Base-by-base conservation (phyloP, 1,140 invertebrate genomes). In the Drosophila melanica region DNA sequence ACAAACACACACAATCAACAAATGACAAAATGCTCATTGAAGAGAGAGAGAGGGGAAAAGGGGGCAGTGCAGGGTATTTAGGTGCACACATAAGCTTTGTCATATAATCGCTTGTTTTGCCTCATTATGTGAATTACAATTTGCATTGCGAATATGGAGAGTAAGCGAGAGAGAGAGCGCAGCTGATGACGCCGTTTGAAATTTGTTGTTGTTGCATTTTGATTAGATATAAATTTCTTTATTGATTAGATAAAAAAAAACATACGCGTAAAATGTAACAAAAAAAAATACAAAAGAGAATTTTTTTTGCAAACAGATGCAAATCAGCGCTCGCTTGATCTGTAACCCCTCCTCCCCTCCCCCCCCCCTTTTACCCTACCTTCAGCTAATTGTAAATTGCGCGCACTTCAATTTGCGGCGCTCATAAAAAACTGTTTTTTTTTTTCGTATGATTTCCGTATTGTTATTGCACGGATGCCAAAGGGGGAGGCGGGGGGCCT, bases 141-240 rank as follows among this genome's bases (percentile, higher is more conserved):
- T 60, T 73, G 64, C 70, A 68, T 67, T 47, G 41, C 54, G 65
- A 18, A 4, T 8, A 23, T 23, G 4, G 14, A 3, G 47, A 30
- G 37, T 12, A 12, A 55, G 41, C 4, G 51, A 5, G 5, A 35
- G 18, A 16, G 37, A 20, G 11, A 27, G 14, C 4, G 59, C 5
- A 12, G 20, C 11, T 60, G 54, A 55, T 75, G 59, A 70, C 47
- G 64, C 23, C 33, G 53, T 30, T 30, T 53, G 20, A n/a, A 33
- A 63, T 48, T 64, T 65, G 33, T 68, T 37, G 67, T 74, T 70
- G 64, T 10, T 65, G 57, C 33, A 74, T 74, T 68, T 77, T 89
- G 84, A 87, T 87, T 89, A 89, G 84, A 87, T 87, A 87, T 84
- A 87, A 79, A 87, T 89, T 89, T 80, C 73, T 89, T 79, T 77